Conservation (phyloP, 2,797 vertebrate genomes). For the Pyrocephalus nanus region DNA sequence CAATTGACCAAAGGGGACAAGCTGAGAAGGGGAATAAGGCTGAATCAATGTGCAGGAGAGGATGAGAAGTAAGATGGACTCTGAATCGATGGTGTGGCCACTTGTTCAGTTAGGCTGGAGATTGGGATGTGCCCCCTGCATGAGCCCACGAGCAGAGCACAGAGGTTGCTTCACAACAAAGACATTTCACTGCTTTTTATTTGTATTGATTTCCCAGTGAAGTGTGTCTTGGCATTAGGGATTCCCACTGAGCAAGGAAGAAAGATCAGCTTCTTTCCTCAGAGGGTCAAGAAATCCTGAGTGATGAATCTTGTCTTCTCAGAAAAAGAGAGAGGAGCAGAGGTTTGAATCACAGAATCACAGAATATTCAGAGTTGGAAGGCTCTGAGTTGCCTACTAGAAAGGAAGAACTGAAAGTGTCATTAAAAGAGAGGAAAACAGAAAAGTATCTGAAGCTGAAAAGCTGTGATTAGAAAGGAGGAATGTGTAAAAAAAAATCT, state of each 20-base stretch:
- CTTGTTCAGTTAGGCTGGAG: slow-evolving; percentile 52
- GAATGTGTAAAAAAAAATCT: not conserved
- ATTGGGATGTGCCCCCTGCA: slow-evolving; percentile 48
- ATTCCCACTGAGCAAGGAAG: slow-evolving; percentile 59
- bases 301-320: slow-evolving; percentile 56
- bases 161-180: slow-evolving; percentile 68
- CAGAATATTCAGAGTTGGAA: not conserved
- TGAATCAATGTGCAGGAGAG: slow-evolving; percentile 34
- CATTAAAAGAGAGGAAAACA: not conserved
- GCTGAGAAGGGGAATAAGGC: slow-evolving; percentile 46
- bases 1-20: slow-evolving; percentile 52
- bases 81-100: slow-evolving; percentile 52
- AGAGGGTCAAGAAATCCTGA: slow-evolving; percentile 68
- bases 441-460: not conserved
- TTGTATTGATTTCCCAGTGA: slow-evolving; percentile 75
- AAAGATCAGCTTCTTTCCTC: slow-evolving; percentile 61
- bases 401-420: not conserved
- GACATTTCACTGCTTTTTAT: slow-evolving; percentile 71
- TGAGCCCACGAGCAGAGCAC: slow-evolving; percentile 38
- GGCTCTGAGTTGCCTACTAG: not conserved
- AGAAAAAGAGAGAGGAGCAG: not conserved
- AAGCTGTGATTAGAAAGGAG: not conserved
- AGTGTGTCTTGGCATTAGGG: slow-evolving; percentile 72
- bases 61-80: slow-evolving; percentile 39
- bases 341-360: not conserved